These are phyloP conservation scores for Leptoclinus maculatus DNA, from an alignment of 2,797 vertebrate species.

Conservation along the genomic window DNA sequence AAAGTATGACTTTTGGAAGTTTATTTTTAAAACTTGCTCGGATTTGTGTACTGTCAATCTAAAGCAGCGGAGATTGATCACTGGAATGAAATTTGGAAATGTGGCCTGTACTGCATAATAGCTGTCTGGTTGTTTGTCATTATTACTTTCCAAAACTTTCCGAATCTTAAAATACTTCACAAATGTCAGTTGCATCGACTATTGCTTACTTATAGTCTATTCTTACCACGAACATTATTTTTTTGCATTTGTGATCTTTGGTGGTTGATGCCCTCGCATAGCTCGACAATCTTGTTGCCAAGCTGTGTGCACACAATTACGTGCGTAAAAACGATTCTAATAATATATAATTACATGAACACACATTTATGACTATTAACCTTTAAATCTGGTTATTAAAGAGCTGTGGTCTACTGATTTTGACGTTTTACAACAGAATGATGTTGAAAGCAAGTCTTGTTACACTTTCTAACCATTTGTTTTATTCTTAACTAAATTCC, in stretches of 20 bases:
- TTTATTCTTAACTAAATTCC: conserved; percentile 26
- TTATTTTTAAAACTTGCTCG: conserved; percentile 46
- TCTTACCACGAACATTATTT: background rate
- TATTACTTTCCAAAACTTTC: background rate
- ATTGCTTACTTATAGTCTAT: background rate
- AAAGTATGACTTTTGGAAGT: conserved; percentile 8
- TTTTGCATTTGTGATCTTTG: too few species aligned
- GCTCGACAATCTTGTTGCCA: background rate
- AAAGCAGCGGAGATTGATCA: conserved; percentile 5
- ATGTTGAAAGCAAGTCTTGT: background rate
- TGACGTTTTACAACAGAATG: background rate
- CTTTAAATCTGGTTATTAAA: background rate
- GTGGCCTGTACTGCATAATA: too few species aligned
- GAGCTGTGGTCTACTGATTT: background rate
- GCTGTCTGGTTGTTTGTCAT: background rate
- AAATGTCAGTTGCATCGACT: background rate
- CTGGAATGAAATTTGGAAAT: conserved; percentile 17
- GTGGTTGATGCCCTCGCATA: background rate
- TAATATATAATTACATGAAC: background rate
- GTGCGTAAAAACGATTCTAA: background rate
- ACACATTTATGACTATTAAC: background rate
- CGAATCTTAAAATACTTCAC: background rate
- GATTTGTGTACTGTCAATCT: conserved; percentile 13
- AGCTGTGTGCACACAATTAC: too few species aligned
- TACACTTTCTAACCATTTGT: conserved; percentile 8